Evolutionary conservation across 2,888 invertebrate species (phyloP), one percentile per base, ranked within the genome.

Genomic region (Campopleginae sp.): DNA sequence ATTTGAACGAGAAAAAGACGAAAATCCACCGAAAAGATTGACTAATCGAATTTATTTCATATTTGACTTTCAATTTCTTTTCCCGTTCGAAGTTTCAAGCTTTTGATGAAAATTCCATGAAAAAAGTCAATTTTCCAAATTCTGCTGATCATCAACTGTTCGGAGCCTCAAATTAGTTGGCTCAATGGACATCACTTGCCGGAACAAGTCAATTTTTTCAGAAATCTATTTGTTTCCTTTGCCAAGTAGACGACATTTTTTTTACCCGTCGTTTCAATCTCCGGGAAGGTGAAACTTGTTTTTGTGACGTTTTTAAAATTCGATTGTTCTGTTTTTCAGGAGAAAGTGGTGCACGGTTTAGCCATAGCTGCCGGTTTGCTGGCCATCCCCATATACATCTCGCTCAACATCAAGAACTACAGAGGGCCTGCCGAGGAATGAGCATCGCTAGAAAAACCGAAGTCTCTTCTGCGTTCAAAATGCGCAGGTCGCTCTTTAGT

Each of bases 341-440:
- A 87, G 75, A 83, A 86, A 77, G 61, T 72, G 0, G 71, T 4
- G n/a, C 86, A 86, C 19, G 87, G 86, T 66, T 10, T 51, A 1
- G 1, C 42, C 2, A 86, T 87, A 1, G 1, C 7, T 8, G 1
- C 74, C 6, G 85, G 81, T n/a, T 1, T 87, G 0, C 0, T 74
- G 12, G 84, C 87, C 2, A 14, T 7, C 31, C 88, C 88, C 0
- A 0, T 7, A 12, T 88, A 87, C 63, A 77, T 88, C 33, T 58
- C 77, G 3, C 17, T 48, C 19, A 85, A 88, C 54, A 58, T 88
- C 14, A 88, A 86, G 78, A 63, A 87, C 12, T 88, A 88, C 48
- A 48, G 74, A 12, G 27, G 7, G 27, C 12, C n/a, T n/a, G 1
- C 14, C 17, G 14, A 48, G n/a, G 7, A 38, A 8, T 38, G 38